These are phyloP conservation scores for Athetis lepigone DNA, from an alignment of 2,888 invertebrate genomes.

Conservation along the genomic window DNA sequence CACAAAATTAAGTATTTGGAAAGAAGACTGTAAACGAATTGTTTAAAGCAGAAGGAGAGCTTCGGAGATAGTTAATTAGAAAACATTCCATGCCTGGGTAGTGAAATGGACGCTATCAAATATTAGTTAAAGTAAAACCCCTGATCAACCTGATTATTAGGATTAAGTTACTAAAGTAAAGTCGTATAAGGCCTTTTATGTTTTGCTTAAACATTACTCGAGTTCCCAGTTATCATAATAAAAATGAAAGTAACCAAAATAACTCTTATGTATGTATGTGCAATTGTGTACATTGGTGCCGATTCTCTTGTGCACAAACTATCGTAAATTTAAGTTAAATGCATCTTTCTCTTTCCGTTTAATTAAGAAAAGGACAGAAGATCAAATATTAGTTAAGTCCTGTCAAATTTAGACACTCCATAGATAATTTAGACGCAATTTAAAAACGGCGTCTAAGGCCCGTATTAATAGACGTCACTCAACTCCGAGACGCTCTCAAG, in stretches of 20 bases:
- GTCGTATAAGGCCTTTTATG: slow-evolving; percentile 6
- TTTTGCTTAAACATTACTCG: slow-evolving; percentile 8
- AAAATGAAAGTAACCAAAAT: slow-evolving; percentile 14
- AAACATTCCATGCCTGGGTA: slow-evolving; percentile 50
- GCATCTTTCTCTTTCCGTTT: no score
- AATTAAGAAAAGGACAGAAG: no score
- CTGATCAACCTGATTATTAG: slow-evolving; percentile 28
- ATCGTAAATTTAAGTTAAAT: no score
- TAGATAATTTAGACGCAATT: no score
- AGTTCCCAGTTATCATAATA: slow-evolving; percentile 2
- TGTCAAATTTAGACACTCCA: no score
- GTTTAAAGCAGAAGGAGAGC: slow-evolving; percentile 8
- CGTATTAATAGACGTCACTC: no score
- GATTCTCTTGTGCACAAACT: no score
- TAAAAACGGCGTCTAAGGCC: no score
- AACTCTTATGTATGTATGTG: slow-evolving; percentile 9
- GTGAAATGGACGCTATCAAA: slow-evolving; percentile 12
- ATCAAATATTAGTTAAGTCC: no score
- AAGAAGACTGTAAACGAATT: slow-evolving; percentile 50
- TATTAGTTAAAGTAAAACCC: slow-evolving; percentile 7
- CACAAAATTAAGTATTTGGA: slow-evolving; percentile 34
- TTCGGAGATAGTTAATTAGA: slow-evolving; percentile 23
- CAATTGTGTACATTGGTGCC: no score
- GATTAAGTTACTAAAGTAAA: slow-evolving; percentile 24
- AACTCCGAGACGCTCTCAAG: no score